phyloP scores from a whole-genome alignment of 30 jellyfish, hydroid and myxozoan genomes.

The Chrysaora quinquecirrha region DNA sequence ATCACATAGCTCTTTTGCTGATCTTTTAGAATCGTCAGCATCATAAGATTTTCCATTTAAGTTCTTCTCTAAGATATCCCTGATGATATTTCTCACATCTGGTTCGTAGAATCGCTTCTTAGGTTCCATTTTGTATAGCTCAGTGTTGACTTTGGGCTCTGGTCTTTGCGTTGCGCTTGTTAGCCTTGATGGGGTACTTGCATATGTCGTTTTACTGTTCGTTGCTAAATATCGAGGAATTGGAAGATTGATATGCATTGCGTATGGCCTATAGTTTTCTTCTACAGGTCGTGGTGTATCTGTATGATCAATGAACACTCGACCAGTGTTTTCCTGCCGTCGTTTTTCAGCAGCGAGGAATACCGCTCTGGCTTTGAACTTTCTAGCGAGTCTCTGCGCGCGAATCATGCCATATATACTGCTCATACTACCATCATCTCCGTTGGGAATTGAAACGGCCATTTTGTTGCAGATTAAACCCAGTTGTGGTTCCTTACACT shows the following conservation, averaged over 20 bases:
- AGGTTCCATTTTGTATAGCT: constrained; percentile 55
- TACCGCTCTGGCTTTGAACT: constrained; percentile 56
- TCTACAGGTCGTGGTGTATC: constrained; percentile 48
- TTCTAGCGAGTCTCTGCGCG: constrained; percentile 67
- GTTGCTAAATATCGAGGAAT: constrained; percentile 48
- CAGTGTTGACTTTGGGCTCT: constrained; percentile 50
- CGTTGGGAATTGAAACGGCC: constrained; percentile 33
- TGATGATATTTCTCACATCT: constrained; percentile 51
- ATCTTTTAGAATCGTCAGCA: constrained; percentile 20
- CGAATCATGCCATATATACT: constrained; percentile 70
- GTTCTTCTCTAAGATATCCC: constrained; percentile 29
- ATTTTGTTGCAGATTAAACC: neutral
- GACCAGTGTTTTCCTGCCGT: constrained; percentile 40
- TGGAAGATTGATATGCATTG: constrained; percentile 33
- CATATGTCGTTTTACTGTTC: constrained; percentile 21
- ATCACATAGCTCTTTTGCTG: constrained; percentile 50
- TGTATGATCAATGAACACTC: constrained; percentile 5
- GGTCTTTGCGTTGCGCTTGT: constrained; percentile 61
- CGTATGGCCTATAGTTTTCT: constrained; percentile 7
- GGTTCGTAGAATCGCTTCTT: constrained; percentile 46
- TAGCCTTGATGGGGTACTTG: constrained; percentile 50
- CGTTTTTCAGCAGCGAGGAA: constrained; percentile 57
- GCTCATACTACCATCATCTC: constrained; percentile 23
- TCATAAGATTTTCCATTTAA: constrained; percentile 30
- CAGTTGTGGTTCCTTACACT: neutral